Percentiles rank a stretch among this genome's conserved stretches.
These are phyloP conservation scores for Trinectes maculatus DNA, from an alignment of 2,113 vertebrate genomes.

Conservation along the genomic window DNA sequence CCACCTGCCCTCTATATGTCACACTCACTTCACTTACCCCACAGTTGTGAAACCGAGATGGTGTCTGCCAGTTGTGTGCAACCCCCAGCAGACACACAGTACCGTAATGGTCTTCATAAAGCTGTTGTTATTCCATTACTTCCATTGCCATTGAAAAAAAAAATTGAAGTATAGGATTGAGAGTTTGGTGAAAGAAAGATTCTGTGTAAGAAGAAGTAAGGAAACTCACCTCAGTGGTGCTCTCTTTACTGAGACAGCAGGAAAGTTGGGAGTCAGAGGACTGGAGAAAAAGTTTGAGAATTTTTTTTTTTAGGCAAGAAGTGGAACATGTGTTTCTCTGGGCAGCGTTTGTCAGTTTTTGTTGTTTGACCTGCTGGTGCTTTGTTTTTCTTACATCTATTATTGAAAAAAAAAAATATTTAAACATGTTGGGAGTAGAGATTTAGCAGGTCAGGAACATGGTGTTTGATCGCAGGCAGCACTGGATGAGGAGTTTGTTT, in stretches of 20 bases:
- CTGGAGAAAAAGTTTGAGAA: conserved; percentile 16
- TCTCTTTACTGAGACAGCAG: conserved; percentile 13
- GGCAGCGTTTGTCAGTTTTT: conserved; percentile 20
- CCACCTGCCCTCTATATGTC: conserved; percentile 78
- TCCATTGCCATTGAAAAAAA: conserved; percentile 22
- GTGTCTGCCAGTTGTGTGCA: conserved; percentile 58
- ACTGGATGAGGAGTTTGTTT: conserved; percentile 27
- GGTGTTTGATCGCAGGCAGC: conserved; percentile 9
- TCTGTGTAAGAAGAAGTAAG: conserved; percentile 1
- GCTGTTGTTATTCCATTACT: conserved; percentile 47
- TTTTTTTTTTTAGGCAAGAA: neutral
- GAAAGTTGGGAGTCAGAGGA: conserved; percentile 33
- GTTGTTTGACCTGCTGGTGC: conserved; percentile 24
- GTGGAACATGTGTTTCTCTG: neutral
- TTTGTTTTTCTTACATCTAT: conserved; percentile 26
- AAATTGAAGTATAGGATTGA: conserved; percentile 7
- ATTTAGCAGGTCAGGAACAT: conserved; percentile 30
- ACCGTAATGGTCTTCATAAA: conserved; percentile 23
- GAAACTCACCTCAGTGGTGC: conserved; percentile 4
- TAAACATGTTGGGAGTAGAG: conserved; percentile 2
- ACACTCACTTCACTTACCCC: conserved; percentile 63
- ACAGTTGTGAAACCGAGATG: conserved; percentile 54
- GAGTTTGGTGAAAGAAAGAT: conserved; percentile 8
- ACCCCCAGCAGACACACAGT: conserved; percentile 55
- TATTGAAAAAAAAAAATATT: neutral